A percentile compares a stretch with the other conserved stretches of the same genome.
Evolutionary conservation across 2,797 vertebrate genomes (phyloP).

Genomic region (Lagodon rhomboides): DNA sequence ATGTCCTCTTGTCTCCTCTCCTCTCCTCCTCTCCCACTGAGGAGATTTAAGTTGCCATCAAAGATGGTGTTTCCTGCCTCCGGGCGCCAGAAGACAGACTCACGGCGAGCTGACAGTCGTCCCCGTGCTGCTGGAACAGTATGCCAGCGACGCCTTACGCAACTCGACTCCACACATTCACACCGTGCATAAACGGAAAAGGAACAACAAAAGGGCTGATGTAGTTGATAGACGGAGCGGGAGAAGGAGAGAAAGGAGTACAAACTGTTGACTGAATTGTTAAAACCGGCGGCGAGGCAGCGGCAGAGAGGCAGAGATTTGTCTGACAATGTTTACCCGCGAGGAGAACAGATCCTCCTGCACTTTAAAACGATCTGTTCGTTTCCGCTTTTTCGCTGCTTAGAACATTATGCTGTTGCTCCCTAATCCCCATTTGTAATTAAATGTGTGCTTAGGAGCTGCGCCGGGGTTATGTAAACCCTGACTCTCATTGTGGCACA

Average conservation of each 20-base stretch:
- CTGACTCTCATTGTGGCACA: conserved; percentile 57
- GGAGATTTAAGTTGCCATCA: conserved; percentile 59
- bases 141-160: conserved; percentile 37
- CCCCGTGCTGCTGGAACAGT: conserved; percentile 37
- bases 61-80: conserved; percentile 58
- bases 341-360: conserved; percentile 60
- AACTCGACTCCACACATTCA: conserved; percentile 29
- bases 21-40: conserved; percentile 31
- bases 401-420: conserved; percentile 69
- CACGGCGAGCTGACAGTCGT: conserved; percentile 50
- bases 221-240: conserved; percentile 15
- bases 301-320: conserved; percentile 42
- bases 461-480: conserved; percentile 77
- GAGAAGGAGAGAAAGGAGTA: neutral
- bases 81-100: conserved; percentile 44
- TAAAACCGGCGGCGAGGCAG: conserved; percentile 43
- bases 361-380: conserved; percentile 72
- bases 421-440: conserved; percentile 84
- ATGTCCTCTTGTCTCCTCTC: conserved; percentile 25
- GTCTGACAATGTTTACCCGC: conserved; percentile 66
- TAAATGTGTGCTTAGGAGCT: conserved; percentile 78
- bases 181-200: conserved; percentile 14
- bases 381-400: conserved; percentile 64
- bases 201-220: conserved; percentile 27
- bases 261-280: conserved; percentile 47